Evolutionary conservation across 2,888 invertebrate genomes (phyloP), one percentile per base, ranked within the genome.

Genomic region (Vannuccia rotundouncinata): DNA sequence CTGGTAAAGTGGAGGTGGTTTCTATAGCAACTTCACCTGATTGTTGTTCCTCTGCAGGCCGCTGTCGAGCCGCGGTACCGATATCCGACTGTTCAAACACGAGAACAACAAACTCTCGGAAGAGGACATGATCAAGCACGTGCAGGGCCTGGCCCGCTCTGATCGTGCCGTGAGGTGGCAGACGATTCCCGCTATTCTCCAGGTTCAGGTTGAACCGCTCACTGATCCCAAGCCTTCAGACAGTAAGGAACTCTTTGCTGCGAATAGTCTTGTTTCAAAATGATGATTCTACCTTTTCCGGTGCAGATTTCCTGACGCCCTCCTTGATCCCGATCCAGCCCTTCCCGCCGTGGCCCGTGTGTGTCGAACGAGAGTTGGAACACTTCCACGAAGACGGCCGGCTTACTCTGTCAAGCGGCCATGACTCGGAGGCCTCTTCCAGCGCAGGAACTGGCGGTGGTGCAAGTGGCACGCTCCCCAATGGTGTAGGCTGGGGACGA

Each of bases 31-130:
- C 45, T 45, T 10, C 1, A 1, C 28, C 27, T 77, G 1, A 59
- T 1, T 27, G 13, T 31, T 77, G 1, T 59, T 77, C 45, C n/a
- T 1, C 2, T 77, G 31, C 28, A 77, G 77, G 27, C 22, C 25
- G 1, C 27, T 77, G n/a, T 59, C 59, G 1, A 30, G n/a, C 2
- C 2, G 27, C 2, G 77, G 77, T n/a, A 77, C 27, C 31, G 27
- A 31, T 31, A 10, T 77, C 2, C 2, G 77, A 17, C 60, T 78
- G 10, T 77, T 28, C 22, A 78, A 78, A 66, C 29, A 66, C 27
- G 78, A 78, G 1, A 29, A 27, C n/a, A 66, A 59, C 13, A 78
- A 78, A 78, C n/a, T 29, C 22, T 78, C 78, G 2, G 78, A 78
- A 22, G 78, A 78, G 17, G 78, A 78, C 29, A 22, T 78, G n/a